Percentiles rank a stretch among this genome's conserved stretches.
Evolutionary conservation across 2,113 vertebrate genomes (phyloP).

Genomic region (Forbesichthys agassizii): DNA sequence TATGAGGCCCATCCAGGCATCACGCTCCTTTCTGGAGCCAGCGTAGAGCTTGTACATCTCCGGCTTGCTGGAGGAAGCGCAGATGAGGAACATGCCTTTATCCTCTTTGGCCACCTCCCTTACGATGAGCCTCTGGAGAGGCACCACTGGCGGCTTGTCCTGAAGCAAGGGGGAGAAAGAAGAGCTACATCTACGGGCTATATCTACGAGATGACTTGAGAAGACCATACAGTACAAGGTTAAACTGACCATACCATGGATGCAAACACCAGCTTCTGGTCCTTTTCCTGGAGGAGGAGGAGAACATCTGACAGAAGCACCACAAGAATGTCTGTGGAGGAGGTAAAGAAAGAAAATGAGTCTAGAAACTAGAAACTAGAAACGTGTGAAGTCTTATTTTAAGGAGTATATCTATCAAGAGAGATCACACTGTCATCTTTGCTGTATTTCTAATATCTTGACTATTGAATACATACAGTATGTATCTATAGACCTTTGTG

Average conservation of each 20-base stretch:
- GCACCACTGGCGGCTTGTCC: conserved; percentile 90
- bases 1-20: conserved; percentile 84
- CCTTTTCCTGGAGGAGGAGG: conserved; percentile 93
- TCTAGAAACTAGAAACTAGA: neutral
- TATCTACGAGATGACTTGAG: neutral
- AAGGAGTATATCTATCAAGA: no score
- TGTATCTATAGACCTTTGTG: conserved; percentile 79
- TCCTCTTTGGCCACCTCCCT: conserved; percentile 91
- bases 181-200: neutral
- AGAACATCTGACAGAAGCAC: conserved; percentile 89
- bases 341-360: conserved; percentile 11
- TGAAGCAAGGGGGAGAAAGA: conserved; percentile 45
- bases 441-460: neutral
- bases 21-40: conserved; percentile 83
- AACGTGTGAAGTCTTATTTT: neutral
- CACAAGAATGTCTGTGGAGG: conserved; percentile 81
- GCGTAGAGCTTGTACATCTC: conserved; percentile 95
- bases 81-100: conserved; percentile 92
- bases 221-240: no score
- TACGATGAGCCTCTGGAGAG: conserved; percentile 88
- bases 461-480: conserved; percentile 37
- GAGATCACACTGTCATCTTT: neutral
- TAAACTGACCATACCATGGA: conserved; percentile 80
- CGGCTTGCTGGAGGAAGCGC: conserved; percentile 78
- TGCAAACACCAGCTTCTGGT: conserved; percentile 89